phyloP scores from a whole-genome alignment of 2,113 vertebrate species.

The Oryzias curvinotus region DNA sequence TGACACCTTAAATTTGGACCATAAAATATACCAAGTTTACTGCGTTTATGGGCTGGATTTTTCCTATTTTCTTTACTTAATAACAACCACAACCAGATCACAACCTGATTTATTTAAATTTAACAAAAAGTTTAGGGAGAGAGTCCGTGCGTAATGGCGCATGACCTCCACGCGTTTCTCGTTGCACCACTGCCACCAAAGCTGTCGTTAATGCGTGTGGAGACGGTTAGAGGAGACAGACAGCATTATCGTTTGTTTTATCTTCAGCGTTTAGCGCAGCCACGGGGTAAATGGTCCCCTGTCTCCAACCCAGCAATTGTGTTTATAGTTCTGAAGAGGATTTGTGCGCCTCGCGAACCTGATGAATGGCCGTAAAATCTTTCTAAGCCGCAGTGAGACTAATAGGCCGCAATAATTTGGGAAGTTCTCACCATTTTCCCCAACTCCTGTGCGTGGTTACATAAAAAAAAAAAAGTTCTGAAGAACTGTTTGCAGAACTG shows the following conservation, averaged over 20 bases:
- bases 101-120: no score
- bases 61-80: no score
- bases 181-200: conserved; percentile 78
- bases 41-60: not conserved
- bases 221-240: conserved; percentile 92
- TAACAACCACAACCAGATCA: no score
- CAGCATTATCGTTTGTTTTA: conserved; percentile 97
- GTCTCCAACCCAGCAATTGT: conserved; percentile 83
- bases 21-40: not conserved
- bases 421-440: conserved; percentile 52
- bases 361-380: conserved; percentile 96
- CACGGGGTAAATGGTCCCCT: conserved; percentile 90
- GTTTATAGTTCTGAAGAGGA: conserved; percentile 98
- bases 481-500: not conserved
- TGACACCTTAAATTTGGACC: conserved; percentile 26
- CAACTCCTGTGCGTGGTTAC: not conserved
- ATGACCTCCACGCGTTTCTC: conserved; percentile 69
- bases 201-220: conserved; percentile 91
- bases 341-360: conserved; percentile 86
- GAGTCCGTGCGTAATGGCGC: conserved; percentile 55
- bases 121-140: no score
- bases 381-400: conserved; percentile 87
- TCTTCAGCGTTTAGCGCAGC: conserved; percentile 91
- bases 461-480: not conserved
- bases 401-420: conserved; percentile 81